phyloP scores from a whole-genome alignment of 2,113 vertebrate genomes.

The Miniopterus natalensis region DNA sequence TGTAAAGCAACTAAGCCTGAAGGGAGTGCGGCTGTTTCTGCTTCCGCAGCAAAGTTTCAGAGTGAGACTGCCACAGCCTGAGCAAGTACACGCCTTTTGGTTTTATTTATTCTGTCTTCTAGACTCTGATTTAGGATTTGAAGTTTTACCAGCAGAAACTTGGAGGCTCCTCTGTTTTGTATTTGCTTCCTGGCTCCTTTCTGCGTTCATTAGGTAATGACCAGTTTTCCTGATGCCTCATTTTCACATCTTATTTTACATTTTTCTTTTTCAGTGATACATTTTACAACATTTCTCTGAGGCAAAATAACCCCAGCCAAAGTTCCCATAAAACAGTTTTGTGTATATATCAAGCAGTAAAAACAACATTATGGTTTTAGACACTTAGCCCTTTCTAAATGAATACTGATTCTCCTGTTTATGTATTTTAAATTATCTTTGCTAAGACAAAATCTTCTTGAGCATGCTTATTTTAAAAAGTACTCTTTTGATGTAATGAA shows the following conservation, averaged over 20 bases:
- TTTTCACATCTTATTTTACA: slow-evolving; percentile 51
- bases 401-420: slow-evolving; percentile 30
- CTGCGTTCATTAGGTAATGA: slow-evolving; percentile 57
- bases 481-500: neutral
- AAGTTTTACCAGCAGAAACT: neutral
- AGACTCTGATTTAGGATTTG: fast-evolving
- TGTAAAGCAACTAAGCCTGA: neutral
- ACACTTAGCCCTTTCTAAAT: slow-evolving; percentile 60
- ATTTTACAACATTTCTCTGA: slow-evolving; percentile 62
- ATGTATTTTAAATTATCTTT: slow-evolving; percentile 52
- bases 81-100: neutral
- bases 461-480: slow-evolving; percentile 12
- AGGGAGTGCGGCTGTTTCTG: neutral
- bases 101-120: neutral
- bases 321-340: slow-evolving; percentile 47
- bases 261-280: slow-evolving; percentile 51
- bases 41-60: neutral
- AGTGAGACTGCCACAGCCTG: neutral
- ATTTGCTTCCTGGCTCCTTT: slow-evolving; percentile 21
- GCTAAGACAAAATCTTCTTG: slow-evolving; percentile 25
- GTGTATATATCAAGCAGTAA: slow-evolving; percentile 41
- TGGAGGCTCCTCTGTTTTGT: neutral
- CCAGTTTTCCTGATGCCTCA: neutral
- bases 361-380: slow-evolving; percentile 69
- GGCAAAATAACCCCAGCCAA: slow-evolving; percentile 53